Evolutionary conservation across 1,140 invertebrate genomes (phyloP).

Genomic region (Phocides pigmalion): DNA sequence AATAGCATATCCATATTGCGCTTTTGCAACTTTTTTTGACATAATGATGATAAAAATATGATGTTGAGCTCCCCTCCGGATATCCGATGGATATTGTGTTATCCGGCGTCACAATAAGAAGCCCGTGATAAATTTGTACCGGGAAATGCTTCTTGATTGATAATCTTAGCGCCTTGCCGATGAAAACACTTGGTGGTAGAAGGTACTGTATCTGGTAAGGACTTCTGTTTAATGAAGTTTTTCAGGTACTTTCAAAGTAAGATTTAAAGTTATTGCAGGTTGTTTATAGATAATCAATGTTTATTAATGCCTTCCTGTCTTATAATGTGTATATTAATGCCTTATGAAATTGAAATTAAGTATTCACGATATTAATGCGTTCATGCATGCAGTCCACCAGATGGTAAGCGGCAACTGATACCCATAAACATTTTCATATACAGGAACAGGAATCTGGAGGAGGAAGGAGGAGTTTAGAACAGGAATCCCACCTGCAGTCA

Average conservation of each 20-base stretch:
- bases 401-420: too few species aligned
- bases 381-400: too few species aligned
- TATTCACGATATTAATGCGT: too few species aligned
- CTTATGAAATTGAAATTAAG: too few species aligned
- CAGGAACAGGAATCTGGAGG: too few species aligned
- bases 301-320: too few species aligned
- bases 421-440: too few species aligned
- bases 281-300: too few species aligned
- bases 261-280: too few species aligned
- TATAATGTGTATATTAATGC: too few species aligned
- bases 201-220: background rate
- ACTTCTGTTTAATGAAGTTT: background rate
- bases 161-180: slow-evolving; percentile 49
- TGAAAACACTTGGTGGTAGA: slow-evolving; percentile 38
- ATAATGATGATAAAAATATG: slow-evolving; percentile 83
- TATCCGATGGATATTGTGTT: slow-evolving; percentile 81
- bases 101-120: slow-evolving; percentile 78
- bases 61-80: slow-evolving; percentile 78
- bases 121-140: slow-evolving; percentile 79
- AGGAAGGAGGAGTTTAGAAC: too few species aligned
- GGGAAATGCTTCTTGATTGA: slow-evolving; percentile 78
- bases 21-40: slow-evolving; percentile 63
- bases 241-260: background rate
- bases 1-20: slow-evolving; percentile 17
- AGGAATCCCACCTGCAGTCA: too few species aligned